A percentile compares a stretch with the other conserved stretches of the same genome.
phyloP scores from a whole-genome alignment of 2,797 vertebrate genomes.

The Melanotaenia nigrans region DNA sequence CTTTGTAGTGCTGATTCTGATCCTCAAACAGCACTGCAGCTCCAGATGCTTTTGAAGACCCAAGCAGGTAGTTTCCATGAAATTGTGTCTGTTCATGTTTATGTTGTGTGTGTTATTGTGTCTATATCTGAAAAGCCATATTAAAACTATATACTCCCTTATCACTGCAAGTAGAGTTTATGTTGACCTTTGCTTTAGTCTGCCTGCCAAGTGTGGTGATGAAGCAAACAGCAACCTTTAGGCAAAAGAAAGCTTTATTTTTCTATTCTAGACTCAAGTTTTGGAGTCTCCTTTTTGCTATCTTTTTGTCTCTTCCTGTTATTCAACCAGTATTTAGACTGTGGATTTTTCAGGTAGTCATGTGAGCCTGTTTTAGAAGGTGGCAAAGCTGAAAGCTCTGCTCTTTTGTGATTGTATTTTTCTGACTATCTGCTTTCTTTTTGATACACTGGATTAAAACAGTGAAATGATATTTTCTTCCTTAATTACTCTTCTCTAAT shows the following conservation, averaged over 20 bases:
- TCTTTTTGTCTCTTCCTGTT: slow-evolving; percentile 67
- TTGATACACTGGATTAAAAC: slow-evolving; percentile 73
- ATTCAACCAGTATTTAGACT: slow-evolving; percentile 55
- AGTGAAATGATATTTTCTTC: slow-evolving; percentile 66
- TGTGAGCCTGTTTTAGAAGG: slow-evolving; percentile 53
- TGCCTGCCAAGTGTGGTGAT: slow-evolving; percentile 68
- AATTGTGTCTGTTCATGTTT: slow-evolving; percentile 47
- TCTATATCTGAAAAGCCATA: slow-evolving; percentile 83
- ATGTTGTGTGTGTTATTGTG: slow-evolving; percentile 61
- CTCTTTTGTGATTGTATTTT: slow-evolving; percentile 82
- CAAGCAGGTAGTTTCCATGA: slow-evolving; percentile 53
- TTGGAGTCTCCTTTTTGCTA: slow-evolving; percentile 82
- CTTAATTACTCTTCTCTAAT: slow-evolving; percentile 45
- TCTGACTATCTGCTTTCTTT: slow-evolving; percentile 73
- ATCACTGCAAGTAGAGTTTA: slow-evolving; percentile 62
- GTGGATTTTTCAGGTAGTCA: slow-evolving; percentile 57
- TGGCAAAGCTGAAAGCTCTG: slow-evolving; percentile 69
- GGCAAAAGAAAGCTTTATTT: slow-evolving; percentile 83
- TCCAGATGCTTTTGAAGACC: slow-evolving; percentile 47
- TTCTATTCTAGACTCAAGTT: slow-evolving; percentile 83
- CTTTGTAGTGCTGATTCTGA: slow-evolving; percentile 12
- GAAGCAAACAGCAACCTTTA: slow-evolving; percentile 73
- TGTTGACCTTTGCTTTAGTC: slow-evolving; percentile 68
- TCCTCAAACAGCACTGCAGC: slow-evolving; percentile 35
- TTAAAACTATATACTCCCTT: slow-evolving; percentile 61